Percentiles rank a stretch among this genome's conserved stretches.
These are phyloP conservation scores for Hozukius guyotensis DNA, from an alignment of 2,797 vertebrate species.

Conservation along the genomic window DNA sequence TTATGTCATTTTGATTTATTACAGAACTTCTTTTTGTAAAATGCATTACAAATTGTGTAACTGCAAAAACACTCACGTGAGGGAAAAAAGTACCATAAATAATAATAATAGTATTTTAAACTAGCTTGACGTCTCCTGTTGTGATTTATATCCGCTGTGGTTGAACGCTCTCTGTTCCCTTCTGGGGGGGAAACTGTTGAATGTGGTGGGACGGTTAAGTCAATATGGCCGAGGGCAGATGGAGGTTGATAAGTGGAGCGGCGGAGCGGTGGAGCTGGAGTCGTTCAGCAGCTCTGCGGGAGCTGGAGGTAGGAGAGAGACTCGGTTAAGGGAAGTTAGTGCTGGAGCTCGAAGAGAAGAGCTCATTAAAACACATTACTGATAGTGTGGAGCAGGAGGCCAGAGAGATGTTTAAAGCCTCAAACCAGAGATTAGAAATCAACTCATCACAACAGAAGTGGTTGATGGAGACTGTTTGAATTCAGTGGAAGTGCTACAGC, in stretches of 20 bases:
- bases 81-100: conserved; percentile 75
- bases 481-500: not conserved
- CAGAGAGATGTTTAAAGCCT: not conserved
- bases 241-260: conserved; percentile 16
- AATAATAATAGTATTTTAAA: conserved; percentile 81
- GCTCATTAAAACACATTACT: not conserved
- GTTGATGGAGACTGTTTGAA: not conserved
- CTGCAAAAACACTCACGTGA: conserved; percentile 48
- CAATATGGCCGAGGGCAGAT: conserved; percentile 17
- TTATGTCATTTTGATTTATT: conserved; percentile 46
- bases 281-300: no score
- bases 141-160: conserved; percentile 16
- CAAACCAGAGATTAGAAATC: not conserved
- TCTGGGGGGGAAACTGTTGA: not conserved
- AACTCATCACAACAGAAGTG: not conserved
- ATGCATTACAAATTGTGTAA: conserved; percentile 44
- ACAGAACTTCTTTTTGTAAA: conserved; percentile 29
- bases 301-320: not conserved
- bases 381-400: not conserved
- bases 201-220: conserved; percentile 17
- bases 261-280: not conserved
- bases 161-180: not conserved
- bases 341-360: no score
- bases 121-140: conserved; percentile 36
- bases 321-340: no score